Base-by-base conservation (phyloP, 2,888 invertebrate species). In the Koerneria pararmatus region DNA sequence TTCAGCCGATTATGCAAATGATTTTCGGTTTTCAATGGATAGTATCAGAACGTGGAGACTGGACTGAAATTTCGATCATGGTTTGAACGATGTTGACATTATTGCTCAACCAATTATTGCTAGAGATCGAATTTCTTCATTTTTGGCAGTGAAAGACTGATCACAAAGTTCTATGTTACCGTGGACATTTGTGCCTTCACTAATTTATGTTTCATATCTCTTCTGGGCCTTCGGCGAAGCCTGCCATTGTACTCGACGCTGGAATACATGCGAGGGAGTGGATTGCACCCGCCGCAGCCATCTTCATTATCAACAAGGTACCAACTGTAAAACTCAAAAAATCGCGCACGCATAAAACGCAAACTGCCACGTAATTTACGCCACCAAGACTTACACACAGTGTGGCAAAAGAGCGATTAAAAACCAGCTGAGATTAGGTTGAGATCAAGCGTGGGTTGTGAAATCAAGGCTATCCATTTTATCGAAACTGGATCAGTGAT, bases 211-310 rank as follows among this genome's bases (percentile, higher is more conserved):
- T 41, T 53, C 37, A 69, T 67, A 60, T 69, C 31, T 61, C 65
- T 5, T 65, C 70, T 0, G 48, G 66, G 4, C 27, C 62, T 4
- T 54, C 70, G 0, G 70, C 66, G 57, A 78, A 78, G 66, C 78
- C 79, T 22, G 71, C 79, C 3, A 76, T 81, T 8, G 75, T 81
- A 57, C 73, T 81, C 22, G 81, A 81, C 65, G 81, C 80, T 6
- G 81, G 81, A 29, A 75, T 81, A 2, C 81, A 81, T 65, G 79
- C 80, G 0, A 69, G 79, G 19, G 80, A 81, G 68, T 81, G 80
- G 80, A 79, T 81, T 31, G 79, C 80, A 0, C 79, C 80, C 0
- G 81, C 79, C 0, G 74, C 75, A 1, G 80, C 79, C 0, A 67
- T 81, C 27, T 78, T 77, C 63, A 59, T 79, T 51, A 78, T 81